These are phyloP conservation scores for Podarcis raffonei DNA, from an alignment of 2,113 vertebrate genomes.

Conservation along the genomic window DNA sequence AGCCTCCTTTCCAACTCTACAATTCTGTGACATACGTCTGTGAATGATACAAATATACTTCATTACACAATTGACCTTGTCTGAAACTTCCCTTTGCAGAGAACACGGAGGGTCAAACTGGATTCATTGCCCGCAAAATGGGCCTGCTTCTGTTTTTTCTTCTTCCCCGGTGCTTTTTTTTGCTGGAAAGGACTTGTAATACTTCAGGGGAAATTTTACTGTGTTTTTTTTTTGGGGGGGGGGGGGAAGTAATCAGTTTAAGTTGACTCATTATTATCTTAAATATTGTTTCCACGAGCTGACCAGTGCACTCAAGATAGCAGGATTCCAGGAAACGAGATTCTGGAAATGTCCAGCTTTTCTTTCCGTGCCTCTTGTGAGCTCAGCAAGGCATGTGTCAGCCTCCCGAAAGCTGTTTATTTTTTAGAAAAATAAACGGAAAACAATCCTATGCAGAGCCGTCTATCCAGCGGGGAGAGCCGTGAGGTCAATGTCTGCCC, in stretches of 20 bases:
- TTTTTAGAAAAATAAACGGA: not conserved
- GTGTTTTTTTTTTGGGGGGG: not conserved
- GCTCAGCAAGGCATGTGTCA: not conserved
- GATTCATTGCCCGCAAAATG: not conserved
- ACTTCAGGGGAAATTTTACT: not conserved
- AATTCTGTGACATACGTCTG: too few species aligned
- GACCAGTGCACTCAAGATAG: not conserved
- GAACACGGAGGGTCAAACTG: too few species aligned
- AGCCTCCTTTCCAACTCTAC: too few species aligned
- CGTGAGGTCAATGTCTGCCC: rapidly evolving
- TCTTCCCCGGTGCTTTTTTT: not conserved
- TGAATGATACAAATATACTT: too few species aligned
- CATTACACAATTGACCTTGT: too few species aligned
- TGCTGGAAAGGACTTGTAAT: not conserved
- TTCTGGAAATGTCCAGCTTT: not conserved
- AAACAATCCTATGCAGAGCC: not conserved
- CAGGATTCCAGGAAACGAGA: not conserved
- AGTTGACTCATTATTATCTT: not conserved
- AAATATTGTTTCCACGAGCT: not conserved
- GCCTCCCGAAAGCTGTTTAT: not conserved
- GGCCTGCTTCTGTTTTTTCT: not conserved
- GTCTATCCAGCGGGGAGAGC: not conserved
- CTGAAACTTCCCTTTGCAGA: too few species aligned
- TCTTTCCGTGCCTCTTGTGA: not conserved
- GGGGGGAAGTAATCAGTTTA: not conserved